Base-by-base conservation (phyloP, 2,113 vertebrate species). In the Callocephalon fimbriatum region DNA sequence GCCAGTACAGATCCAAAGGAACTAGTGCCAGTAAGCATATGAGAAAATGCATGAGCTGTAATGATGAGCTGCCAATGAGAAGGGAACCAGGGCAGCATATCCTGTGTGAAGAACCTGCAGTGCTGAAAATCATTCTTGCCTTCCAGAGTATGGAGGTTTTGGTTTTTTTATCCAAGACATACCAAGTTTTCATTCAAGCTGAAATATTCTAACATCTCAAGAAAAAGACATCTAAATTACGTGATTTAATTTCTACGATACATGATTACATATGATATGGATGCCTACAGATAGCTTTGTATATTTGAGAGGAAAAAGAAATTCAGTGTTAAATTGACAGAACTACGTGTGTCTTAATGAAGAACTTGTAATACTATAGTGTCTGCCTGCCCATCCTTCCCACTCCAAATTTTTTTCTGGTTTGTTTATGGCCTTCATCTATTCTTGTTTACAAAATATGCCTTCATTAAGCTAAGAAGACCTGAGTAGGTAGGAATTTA, bases 21-120 rank as follows among this genome's bases (percentile, higher is more conserved):
- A 87, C 38, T 72, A 29, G 71, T 75, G 44, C 72, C 75, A 86
- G 32, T 67, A 61, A 51, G 35, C 27, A 31, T 66, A 76, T 47
- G 23, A 92, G 61, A 74, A 87, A 81, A 76, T 59, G 42, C 7
- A 8, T 58, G 37, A 90, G 35, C 81, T 91, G 51, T 67, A 47
- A 62, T 62, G 71, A 91, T 77, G 79, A 88, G 63, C 29, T 67
- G 58, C 32, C 50, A 82, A 1, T 48, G 58, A 94, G 65, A 29
- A 87, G 23, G n/a, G 26, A 96, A 47, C 54, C 47, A 51, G 68
- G 54, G 59, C 62, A 91, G 70, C 62, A 58, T 37, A 81, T 63
- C 58, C 71, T 86, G n/a, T 66, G 23, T 62, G 68, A 95, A 83
- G 83, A 84, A 83, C 67, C 45, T 92, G 68, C 59, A 54, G 48